phyloP scores from a whole-genome alignment of 1,140 invertebrate species.

The Plutomurus gul region DNA sequence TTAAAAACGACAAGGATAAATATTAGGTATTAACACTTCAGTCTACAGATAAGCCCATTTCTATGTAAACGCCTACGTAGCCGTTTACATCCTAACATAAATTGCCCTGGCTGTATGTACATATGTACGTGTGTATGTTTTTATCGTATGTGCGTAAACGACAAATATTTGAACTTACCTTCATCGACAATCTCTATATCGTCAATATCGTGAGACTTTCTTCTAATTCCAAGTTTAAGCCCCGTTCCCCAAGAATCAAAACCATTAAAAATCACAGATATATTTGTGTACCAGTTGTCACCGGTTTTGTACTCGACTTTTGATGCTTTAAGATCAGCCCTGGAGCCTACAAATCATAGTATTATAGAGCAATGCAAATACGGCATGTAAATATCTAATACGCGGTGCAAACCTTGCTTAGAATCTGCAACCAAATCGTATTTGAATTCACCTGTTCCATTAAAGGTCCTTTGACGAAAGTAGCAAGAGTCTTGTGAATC shows the following conservation, averaged over 20 bases:
- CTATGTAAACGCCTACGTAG: too few relatives aligned
- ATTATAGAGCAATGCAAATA: not conserved
- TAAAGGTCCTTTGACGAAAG: not conserved
- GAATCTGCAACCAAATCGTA: not conserved
- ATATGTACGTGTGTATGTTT: too few relatives aligned
- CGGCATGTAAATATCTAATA: not conserved
- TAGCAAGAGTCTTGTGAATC: not conserved
- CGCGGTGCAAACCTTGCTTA: not conserved
- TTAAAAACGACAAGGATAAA: not conserved
- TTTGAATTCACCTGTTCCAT: conserved; percentile 4
- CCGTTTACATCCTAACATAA: not conserved
- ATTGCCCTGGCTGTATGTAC: not conserved
- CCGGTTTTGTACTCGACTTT: not conserved
- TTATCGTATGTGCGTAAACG: too few relatives aligned
- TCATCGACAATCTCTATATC: not conserved
- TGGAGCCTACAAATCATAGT: not conserved
- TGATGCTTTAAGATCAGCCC: not conserved
- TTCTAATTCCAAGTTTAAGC: not conserved
- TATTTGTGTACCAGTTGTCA: not conserved
- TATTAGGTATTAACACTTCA: too few relatives aligned
- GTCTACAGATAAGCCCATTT: too few relatives aligned
- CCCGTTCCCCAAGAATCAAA: not conserved
- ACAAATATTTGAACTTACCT: too few relatives aligned
- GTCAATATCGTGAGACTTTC: not conserved
- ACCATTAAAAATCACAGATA: not conserved